Conservation (phyloP, 2,888 invertebrate species). For the Perdita meconis region DNA sequence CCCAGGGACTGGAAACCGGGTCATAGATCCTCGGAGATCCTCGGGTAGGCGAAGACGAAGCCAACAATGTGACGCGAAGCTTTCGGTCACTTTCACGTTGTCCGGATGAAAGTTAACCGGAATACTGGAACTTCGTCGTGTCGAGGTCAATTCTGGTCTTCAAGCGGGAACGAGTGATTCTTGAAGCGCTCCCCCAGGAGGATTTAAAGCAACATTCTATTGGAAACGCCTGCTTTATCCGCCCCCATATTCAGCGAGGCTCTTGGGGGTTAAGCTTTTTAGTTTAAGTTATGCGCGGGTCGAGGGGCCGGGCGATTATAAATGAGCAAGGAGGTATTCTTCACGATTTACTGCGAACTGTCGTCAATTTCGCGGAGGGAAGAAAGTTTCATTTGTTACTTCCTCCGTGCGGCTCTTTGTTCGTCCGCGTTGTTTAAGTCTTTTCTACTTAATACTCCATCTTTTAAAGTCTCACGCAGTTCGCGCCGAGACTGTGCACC, state of each 20-base stretch:
- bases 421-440: background rate
- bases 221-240: conserved; percentile 47
- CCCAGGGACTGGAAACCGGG: background rate
- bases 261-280: conserved; percentile 26
- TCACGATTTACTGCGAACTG: background rate
- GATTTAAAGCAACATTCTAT: conserved; percentile 51
- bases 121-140: conserved; percentile 15
- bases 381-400: background rate
- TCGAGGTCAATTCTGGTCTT: conserved; percentile 45
- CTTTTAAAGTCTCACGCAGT: background rate
- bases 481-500: background rate
- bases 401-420: background rate
- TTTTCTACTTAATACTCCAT: background rate
- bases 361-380: background rate
- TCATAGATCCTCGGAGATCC: conserved; percentile 8
- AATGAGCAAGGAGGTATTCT: background rate
- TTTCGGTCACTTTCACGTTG: conserved; percentile 23
- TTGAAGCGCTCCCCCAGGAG: conserved; percentile 51
- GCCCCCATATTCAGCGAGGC: background rate
- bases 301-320: background rate
- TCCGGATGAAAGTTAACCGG: conserved; percentile 12
- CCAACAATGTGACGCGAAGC: background rate
- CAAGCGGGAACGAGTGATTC: conserved; percentile 50
- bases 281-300: conserved; percentile 12
- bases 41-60: conserved; percentile 19